Percentiles rank a stretch among this genome's conserved stretches.
Evolutionary conservation across 2,888 invertebrate genomes (phyloP).

Genomic region (Sialis lutaria): DNA sequence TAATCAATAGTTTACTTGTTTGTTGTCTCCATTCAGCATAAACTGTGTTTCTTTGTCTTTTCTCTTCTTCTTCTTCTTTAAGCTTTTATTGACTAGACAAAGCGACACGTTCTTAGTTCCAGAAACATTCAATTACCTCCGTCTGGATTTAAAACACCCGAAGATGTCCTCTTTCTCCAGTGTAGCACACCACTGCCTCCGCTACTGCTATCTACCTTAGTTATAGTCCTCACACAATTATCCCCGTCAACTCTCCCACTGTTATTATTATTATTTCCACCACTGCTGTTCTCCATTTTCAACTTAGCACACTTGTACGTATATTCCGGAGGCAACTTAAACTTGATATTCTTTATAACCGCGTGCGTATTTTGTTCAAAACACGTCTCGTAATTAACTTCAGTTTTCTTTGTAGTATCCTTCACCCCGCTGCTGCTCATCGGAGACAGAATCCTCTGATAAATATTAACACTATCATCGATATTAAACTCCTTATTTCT

Average conservation of each 20-base stretch:
- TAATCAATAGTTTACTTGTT: no score
- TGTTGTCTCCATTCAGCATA: no score
- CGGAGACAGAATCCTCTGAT: slow-evolving; percentile 21
- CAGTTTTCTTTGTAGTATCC: slow-evolving; percentile 8
- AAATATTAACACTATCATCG: slow-evolving; percentile 18
- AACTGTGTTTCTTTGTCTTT: no score
- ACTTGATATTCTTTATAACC: slow-evolving; percentile 25
- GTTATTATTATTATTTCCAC: slow-evolving; percentile 5
- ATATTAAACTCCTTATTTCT: slow-evolving; percentile 16
- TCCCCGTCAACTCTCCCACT: not conserved
- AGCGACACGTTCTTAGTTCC: no score
- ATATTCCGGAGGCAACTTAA: slow-evolving; percentile 24
- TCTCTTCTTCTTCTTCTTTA: no score
- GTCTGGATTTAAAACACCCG: no score
- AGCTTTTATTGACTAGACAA: no score
- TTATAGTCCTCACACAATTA: slow-evolving; percentile 4
- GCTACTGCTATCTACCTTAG: not conserved
- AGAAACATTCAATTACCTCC: no score
- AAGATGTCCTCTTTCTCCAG: slow-evolving; percentile 28
- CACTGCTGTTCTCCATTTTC: not conserved
- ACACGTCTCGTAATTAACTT: slow-evolving; percentile 20
- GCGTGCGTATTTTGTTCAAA: slow-evolving; percentile 22
- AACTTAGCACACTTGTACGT: slow-evolving; percentile 13
- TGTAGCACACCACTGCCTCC: slow-evolving; percentile 15
- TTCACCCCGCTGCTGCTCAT: slow-evolving; percentile 12